Conservation (phyloP, 2,797 vertebrate species). For the Esox masquinongy region DNA sequence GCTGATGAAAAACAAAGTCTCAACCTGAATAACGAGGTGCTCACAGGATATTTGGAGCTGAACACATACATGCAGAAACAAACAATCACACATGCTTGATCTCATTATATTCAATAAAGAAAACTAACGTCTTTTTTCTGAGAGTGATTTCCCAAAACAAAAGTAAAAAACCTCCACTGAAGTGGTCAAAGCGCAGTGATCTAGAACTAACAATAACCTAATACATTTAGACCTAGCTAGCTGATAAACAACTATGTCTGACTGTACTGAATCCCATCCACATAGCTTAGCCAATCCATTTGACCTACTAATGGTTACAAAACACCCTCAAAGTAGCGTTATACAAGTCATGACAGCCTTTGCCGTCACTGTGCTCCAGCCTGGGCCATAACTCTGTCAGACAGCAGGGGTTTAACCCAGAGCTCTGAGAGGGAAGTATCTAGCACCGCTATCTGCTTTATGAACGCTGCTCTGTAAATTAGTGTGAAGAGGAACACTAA, state of each 20-base stretch:
- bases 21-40: conserved; percentile 66
- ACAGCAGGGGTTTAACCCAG: neutral
- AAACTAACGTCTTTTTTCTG: neutral
- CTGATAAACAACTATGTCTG: neutral
- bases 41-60: conserved; percentile 22
- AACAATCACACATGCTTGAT: neutral
- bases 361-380: neutral
- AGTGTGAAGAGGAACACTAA: neutral
- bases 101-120: neutral
- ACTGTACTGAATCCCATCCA: neutral
- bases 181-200: neutral
- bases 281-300: neutral
- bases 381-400: neutral
- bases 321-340: neutral
- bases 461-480: neutral
- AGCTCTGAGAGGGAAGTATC: neutral
- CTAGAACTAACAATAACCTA: too few relatives aligned
- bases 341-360: neutral
- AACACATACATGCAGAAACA: neutral
- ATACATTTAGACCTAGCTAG: neutral
- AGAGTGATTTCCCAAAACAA: neutral
- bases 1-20: conserved; percentile 52
- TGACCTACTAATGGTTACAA: neutral
- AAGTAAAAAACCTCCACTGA: neutral
- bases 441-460: neutral